These are phyloP conservation scores for Manis pentadactyla DNA, from an alignment of 2,797 vertebrate genomes.

Conservation along the genomic window DNA sequence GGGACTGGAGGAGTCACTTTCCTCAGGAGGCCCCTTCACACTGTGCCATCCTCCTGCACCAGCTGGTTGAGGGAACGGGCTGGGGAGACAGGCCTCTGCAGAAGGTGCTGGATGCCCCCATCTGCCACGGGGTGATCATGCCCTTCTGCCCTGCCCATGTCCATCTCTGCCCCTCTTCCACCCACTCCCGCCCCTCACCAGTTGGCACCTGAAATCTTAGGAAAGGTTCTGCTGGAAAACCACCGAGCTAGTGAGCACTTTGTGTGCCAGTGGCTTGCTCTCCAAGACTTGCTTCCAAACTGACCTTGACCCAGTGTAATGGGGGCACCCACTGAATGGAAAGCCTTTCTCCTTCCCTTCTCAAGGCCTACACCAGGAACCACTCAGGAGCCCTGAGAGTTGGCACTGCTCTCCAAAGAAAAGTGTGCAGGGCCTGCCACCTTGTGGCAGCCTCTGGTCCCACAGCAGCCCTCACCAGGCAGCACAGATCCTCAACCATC, in stretches of 20 bases:
- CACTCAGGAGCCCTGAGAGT: neutral
- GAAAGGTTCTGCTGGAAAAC: neutral
- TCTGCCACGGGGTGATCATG: accelerated
- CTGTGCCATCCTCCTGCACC: accelerated
- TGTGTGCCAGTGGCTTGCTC: neutral
- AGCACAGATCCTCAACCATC: accelerated
- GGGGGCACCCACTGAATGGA: neutral
- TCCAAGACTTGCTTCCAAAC: neutral
- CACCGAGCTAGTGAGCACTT: neutral
- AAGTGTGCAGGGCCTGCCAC: slow-evolving; percentile 23
- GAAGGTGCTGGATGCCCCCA: neutral
- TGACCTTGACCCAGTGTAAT: neutral
- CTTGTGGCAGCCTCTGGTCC: slow-evolving; percentile 29
- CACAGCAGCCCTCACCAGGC: neutral
- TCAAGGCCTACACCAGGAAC: neutral
- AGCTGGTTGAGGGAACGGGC: accelerated
- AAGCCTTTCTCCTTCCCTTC: neutral
- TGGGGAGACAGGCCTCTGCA: neutral
- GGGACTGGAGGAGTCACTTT: neutral
- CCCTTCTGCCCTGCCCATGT: neutral
- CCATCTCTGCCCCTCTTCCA: neutral
- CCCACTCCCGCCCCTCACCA: neutral
- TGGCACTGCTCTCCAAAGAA: neutral
- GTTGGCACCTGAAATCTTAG: neutral
- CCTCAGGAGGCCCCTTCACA: neutral